These are phyloP conservation scores for Taeniopygia guttata DNA, from an alignment of 2,797 vertebrate species.

Conservation along the genomic window DNA sequence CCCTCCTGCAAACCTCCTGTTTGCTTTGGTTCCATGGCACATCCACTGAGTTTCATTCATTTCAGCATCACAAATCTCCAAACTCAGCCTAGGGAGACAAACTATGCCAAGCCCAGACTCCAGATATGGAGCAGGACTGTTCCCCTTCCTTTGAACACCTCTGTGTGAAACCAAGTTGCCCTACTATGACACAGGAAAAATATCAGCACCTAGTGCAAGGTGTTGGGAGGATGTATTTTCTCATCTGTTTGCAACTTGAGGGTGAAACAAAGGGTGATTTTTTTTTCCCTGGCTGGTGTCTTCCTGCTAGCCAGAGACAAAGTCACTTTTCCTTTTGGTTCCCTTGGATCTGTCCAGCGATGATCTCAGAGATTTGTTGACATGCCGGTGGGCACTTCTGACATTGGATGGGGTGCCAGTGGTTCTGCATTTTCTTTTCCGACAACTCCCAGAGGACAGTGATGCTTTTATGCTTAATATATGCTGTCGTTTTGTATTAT, in stretches of 20 bases:
- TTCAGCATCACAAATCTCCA: neutral
- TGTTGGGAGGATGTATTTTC: neutral
- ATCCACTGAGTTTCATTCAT: neutral
- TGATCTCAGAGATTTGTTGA: slow-evolving; percentile 7
- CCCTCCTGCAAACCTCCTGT: slow-evolving; percentile 16
- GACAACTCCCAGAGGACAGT: slow-evolving; percentile 14
- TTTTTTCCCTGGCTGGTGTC: neutral
- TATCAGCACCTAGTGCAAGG: neutral
- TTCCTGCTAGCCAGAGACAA: neutral
- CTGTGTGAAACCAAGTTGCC: neutral
- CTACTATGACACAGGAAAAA: neutral
- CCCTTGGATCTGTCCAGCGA: neutral
- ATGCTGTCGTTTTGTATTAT: slow-evolving; percentile 38
- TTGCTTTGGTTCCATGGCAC: neutral
- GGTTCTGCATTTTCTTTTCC: neutral
- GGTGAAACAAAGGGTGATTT: neutral
- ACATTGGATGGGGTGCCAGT: neutral
- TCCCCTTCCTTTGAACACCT: neutral
- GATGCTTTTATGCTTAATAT: slow-evolving; percentile 8
- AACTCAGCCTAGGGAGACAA: neutral
- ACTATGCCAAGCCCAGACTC: neutral
- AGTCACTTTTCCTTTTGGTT: slow-evolving; percentile 2
- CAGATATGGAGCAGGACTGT: neutral
- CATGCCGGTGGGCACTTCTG: neutral
- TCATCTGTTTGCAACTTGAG: neutral